Base-by-base conservation (phyloP, 2,113 vertebrate species). In the Oreochromis spilurus region DNA sequence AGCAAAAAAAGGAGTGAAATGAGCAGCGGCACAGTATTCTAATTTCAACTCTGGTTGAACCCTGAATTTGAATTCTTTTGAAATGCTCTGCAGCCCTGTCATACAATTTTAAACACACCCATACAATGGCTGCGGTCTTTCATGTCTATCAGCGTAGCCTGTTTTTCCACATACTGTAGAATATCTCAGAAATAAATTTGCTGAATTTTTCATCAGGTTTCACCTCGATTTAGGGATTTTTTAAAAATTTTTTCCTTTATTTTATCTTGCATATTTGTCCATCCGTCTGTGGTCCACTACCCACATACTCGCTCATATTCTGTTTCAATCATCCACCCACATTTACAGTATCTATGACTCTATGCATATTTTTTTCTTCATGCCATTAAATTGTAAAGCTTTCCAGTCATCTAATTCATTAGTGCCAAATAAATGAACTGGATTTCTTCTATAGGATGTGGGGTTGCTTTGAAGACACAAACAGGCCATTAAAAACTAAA, bases 11-110 rank as follows among this genome's bases (percentile, higher is more conserved):
- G 50, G 58, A 84, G 84, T 85, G 87, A 87, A 86, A 85, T 34
- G 60, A 95, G 85, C 85, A 67, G 45, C 81, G 65, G 83, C 2
- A 60, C 89, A 89, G 78, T 93, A 93, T 95, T 95, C 70, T 88
- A 90, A 95, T 94, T 93, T 95, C 79, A 95, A 95, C 95, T 95
- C 93, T 91, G 50, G 84, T 84, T 95, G 95, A 96, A 96, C 95
- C 90, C 92, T 80, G 82, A 92, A 93, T 95, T 95, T 93, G 83
- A 95, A 95, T 95, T 94, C 93, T 95, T 94, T 95, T 94, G 93
- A 96, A 95, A 96, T 94, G 91, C 93, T 94, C 92, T 78, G 58
- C 91, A 95, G 88, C 87, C 82, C 70, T 40, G 78, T 94, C 93
- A 94, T 95, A 88, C 93, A 95, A 95, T 94, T 96, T 95, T 93